Evolutionary conservation across 2,797 vertebrate genomes (phyloP).

Genomic region (Serranus cabrilla): DNA sequence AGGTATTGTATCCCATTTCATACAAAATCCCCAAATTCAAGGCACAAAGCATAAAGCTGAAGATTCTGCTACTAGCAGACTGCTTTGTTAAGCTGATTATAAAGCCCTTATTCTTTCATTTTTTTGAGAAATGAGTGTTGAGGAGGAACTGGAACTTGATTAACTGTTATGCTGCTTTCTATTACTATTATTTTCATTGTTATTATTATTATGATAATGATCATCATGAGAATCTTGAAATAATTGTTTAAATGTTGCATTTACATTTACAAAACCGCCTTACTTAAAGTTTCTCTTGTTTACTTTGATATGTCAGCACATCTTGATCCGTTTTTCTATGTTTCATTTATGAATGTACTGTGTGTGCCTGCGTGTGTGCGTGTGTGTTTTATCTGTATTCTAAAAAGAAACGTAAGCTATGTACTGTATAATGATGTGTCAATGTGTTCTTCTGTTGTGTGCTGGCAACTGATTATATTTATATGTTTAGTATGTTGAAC

Average conservation of each 20-base stretch:
- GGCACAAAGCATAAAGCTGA: not conserved
- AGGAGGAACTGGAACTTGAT: conserved; percentile 38
- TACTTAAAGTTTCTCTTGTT: conserved; percentile 43
- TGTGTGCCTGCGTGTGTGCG: conserved; percentile 39
- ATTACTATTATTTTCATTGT: conserved; percentile 1
- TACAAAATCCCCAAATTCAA: not conserved
- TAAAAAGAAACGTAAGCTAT: conserved; percentile 36
- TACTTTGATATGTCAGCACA: conserved; percentile 38
- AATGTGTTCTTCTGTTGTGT: conserved; percentile 50
- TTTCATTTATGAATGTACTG: conserved; percentile 63
- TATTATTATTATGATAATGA: conserved; percentile 8
- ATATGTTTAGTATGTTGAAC: conserved; percentile 37
- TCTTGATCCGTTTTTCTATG: conserved; percentile 46
- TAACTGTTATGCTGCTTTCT: conserved; percentile 54
- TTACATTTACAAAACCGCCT: conserved; percentile 37
- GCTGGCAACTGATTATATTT: conserved; percentile 43
- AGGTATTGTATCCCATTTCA: conserved; percentile 1
- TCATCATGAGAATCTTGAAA: conserved; percentile 8
- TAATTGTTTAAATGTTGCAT: conserved; percentile 36
- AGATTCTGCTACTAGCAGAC: conserved; percentile 6
- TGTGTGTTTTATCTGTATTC: conserved; percentile 50
- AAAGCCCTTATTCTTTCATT: conserved; percentile 11
- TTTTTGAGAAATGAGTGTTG: conserved; percentile 17
- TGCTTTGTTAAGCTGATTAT: conserved; percentile 1
- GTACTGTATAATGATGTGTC: conserved; percentile 64